Base-by-base conservation (phyloP, 1,140 invertebrate species). In the Drusus annulatus region DNA sequence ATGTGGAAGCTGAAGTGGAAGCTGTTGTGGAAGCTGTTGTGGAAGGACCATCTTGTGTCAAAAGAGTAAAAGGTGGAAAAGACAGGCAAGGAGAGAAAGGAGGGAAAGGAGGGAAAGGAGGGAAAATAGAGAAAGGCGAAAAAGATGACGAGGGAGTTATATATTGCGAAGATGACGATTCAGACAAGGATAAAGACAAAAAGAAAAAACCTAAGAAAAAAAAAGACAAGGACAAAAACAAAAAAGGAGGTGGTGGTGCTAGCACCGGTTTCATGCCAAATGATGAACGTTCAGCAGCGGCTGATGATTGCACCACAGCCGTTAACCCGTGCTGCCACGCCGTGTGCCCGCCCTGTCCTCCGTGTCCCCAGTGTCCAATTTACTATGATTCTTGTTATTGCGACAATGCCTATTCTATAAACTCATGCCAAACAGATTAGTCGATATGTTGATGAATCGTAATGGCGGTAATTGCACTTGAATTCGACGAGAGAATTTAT, bases 341-440 rank as follows among this genome's bases (percentile, higher is more conserved):
- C n/a, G n/a, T 36, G 51, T 71, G 68, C 10, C 25, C 17, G n/a
- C n/a, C 31, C 8, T 45, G 65, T 69, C 17, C 13, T 2, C 23
- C 58, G 0, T 45, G 36, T 52, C 68, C 17, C 13, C 7, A 17
- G 51, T 71, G 62, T 31, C n/a, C 8, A 23, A 19, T 8, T 17
- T 68, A 68, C 36, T 71, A 52, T 51, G 23, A 71, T 54, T 28
- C 68, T 51, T 71, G 68, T 52, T 71, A 50, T 52, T 71, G 25
- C 7, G 19, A 71, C 21, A 23, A 71, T 54, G 3, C 21, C 23
- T 15, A 10, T 45, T 13, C 36, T 45, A 45, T 10, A 7, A 45
- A 45, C 8, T 45, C 10, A 1, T 45, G 10, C 36, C 36, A 45
- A 45, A 45, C 36, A 45, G 36, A 45, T 13, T 45, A 45, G 36